These are phyloP conservation scores for Dolichoris vasculosae DNA, from an alignment of 1,140 invertebrate genomes.

Conservation along the genomic window DNA sequence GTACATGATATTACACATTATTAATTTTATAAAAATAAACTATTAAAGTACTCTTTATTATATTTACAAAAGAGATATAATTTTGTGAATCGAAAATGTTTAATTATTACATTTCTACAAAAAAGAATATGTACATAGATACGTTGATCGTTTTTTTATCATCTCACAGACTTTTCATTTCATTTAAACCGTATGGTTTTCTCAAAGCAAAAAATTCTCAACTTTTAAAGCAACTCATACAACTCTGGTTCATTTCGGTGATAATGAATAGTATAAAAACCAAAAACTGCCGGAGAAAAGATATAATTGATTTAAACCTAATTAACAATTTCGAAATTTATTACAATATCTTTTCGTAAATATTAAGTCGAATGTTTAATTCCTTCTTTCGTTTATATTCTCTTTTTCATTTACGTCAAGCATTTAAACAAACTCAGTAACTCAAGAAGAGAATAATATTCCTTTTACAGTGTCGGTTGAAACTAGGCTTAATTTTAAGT, in stretches of 20 bases:
- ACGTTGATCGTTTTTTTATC: neutral
- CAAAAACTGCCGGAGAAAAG: neutral
- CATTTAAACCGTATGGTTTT: neutral
- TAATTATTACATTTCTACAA: neutral
- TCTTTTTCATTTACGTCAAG: neutral
- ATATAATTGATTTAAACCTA: neutral
- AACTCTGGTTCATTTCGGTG: neutral
- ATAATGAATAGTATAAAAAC: neutral
- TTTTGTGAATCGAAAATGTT: neutral
- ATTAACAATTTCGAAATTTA: neutral
- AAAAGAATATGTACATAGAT: too few species aligned
- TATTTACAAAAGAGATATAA: neutral
- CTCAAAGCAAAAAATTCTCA: neutral
- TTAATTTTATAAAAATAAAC: too few species aligned
- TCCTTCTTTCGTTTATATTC: neutral
- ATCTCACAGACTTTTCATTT: neutral
- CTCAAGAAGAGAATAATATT: neutral
- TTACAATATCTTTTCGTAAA: constrained; percentile 16
- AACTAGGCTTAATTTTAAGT: neutral
- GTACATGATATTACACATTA: too few species aligned
- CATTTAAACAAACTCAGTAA: neutral
- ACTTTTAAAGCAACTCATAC: neutral
- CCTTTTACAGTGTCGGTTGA: neutral
- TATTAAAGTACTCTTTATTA: neutral
- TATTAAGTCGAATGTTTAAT: neutral